Percentiles rank a stretch among this genome's conserved stretches.
phyloP scores from a whole-genome alignment of 64 coral and sea anemone species.

The Pocillopora damicornis region DNA sequence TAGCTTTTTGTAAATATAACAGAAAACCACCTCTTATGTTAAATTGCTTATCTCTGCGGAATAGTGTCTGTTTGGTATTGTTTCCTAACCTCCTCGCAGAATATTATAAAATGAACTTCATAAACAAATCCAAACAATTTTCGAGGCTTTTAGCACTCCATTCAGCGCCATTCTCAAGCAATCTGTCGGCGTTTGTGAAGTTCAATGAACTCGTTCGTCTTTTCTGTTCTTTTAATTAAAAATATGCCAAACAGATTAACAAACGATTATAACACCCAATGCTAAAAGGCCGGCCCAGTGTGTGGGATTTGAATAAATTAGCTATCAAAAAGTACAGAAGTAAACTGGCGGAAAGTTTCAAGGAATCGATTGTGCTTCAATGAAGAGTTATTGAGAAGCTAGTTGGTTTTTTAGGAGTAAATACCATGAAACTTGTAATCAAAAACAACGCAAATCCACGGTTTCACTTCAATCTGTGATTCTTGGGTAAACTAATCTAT shows the following conservation, averaged over 20 bases:
- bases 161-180: neutral
- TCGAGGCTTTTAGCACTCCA: neutral
- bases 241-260: constrained; percentile 4
- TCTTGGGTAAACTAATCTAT: too few species aligned
- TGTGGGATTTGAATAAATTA: neutral
- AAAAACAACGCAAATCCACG: neutral
- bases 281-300: neutral
- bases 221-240: constrained; percentile 22
- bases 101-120: neutral
- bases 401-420: too few species aligned
- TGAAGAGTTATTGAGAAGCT: neutral
- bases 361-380: neutral
- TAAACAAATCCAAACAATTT: neutral
- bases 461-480: too few species aligned
- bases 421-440: neutral
- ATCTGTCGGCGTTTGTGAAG: constrained; percentile 29
- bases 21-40: constrained; percentile 18
- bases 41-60: neutral
- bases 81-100: neutral
- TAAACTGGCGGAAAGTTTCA: neutral
- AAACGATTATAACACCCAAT: neutral
- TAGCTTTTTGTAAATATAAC: neutral
- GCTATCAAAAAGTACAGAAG: neutral
- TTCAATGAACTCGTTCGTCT: neutral
- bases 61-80: neutral